These are phyloP conservation scores for Cheilosia urbana DNA, from an alignment of 2,888 invertebrate species.

Conservation along the genomic window DNA sequence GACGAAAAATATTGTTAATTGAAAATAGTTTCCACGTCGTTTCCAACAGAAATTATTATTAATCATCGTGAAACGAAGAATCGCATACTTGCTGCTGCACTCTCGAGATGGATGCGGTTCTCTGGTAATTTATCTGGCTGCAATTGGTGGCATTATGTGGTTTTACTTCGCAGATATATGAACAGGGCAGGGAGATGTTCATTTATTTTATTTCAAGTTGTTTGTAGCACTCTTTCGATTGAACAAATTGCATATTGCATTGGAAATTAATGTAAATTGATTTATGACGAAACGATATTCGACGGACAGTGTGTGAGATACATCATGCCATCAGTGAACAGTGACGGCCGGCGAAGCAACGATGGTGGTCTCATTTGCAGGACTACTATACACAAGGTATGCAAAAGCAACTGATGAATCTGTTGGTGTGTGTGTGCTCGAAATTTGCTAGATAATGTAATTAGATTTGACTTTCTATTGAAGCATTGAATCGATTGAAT, in stretches of 20 bases:
- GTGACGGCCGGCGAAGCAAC: not conserved
- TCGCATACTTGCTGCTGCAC: conserved; percentile 36
- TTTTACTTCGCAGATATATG: conserved; percentile 40
- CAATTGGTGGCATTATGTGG: conserved; percentile 71
- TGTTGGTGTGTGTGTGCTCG: too few species aligned
- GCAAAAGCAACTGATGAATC: not conserved
- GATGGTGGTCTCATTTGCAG: conserved; percentile 37
- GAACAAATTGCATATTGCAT: conserved; percentile 73
- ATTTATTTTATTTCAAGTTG: conserved; percentile 66
- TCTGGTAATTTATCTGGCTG: conserved; percentile 67
- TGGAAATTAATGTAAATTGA: conserved; percentile 72
- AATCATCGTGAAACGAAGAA: conserved; percentile 62
- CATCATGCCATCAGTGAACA: conserved; percentile 6
- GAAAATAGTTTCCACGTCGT: conserved; percentile 74
- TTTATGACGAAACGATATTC: conserved; percentile 65
- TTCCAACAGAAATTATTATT: conserved; percentile 71
- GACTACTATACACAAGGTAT: not conserved
- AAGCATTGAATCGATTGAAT: too few species aligned
- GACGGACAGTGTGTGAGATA: conserved; percentile 36
- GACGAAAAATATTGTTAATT: conserved; percentile 61
- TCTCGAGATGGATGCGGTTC: conserved; percentile 61
- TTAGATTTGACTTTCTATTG: too few species aligned
- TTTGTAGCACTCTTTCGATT: conserved; percentile 70
- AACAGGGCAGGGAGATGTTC: conserved; percentile 13
- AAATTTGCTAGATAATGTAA: too few species aligned